Percentiles rank a stretch among this genome's conserved stretches.
phyloP scores from a whole-genome alignment of 2,797 vertebrate genomes.

The Amblyraja radiata region DNA sequence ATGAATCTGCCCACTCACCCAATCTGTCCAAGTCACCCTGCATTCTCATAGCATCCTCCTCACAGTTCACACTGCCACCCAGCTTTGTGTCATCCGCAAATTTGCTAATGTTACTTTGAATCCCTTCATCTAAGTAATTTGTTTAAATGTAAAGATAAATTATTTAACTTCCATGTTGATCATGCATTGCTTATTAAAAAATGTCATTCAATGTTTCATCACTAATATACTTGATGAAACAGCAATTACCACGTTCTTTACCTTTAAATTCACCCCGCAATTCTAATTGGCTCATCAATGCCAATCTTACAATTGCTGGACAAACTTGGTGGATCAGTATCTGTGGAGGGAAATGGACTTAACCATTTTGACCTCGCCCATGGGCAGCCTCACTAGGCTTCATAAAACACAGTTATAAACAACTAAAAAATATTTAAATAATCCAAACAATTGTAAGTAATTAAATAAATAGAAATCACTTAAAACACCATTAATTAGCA shows the following conservation, averaged over 20 bases:
- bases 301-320: neutral
- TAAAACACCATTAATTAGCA: no score
- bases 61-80: no score
- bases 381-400: no score
- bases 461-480: neutral
- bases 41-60: no score
- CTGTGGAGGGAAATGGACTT: no score
- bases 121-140: neutral
- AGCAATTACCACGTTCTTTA: neutral
- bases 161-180: neutral
- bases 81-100: no score
- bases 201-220: neutral
- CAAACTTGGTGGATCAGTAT: no score
- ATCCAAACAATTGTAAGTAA: neutral
- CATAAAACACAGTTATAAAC: neutral
- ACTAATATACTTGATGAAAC: neutral
- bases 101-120: no score
- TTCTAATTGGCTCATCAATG: neutral
- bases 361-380: no score
- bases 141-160: neutral
- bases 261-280: neutral
- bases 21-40: no score
- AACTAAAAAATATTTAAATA: neutral
- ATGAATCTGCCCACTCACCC: no score
- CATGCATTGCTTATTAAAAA: neutral